Base-by-base conservation (phyloP, 92 coral and sea anemone genomes). In the Porites divaricata region DNA sequence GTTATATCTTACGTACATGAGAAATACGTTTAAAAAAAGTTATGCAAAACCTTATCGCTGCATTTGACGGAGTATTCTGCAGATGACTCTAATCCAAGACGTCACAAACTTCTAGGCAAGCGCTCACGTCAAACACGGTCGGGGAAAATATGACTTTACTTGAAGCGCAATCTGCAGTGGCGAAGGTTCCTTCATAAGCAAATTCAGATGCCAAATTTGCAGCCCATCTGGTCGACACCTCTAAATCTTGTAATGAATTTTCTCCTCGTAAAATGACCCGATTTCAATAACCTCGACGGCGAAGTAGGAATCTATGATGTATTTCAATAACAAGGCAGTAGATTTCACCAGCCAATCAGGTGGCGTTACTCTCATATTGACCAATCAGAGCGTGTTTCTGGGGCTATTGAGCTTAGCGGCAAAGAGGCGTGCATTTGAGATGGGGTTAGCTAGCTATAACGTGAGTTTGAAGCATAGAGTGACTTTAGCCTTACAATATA, bases 321-420 rank as follows among this genome's bases (percentile, higher is more conserved):
- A 84, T 76, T 84, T 84, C 81, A 84, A 91, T 91, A 91, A 91
- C 90, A 91, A 88, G 81, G 63, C 83, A 76, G 83, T 81, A 62
- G 72, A 71, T 71, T 85, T 69, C 81, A 54, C 59, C 63, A 56
- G 81, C 95, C 95, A 91, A 91, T 91, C 88, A 86, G 66, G 68
- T 67, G 78, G 63, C 92, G 75, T 75, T 64, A 56, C 77, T 72
- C 66, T 54, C 63, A 20, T 74, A 6, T 89, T 64, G 83, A 71
- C 98, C 98, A 94, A 94, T 94, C 95, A 74, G 66, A 84, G 67
- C 71, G 78, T 93, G 65, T 82, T 86, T 84, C 84, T 66, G 84
- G 83, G 75, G 94, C 93, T 89, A 89, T 92, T 92, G 98, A 94
- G 93, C 92, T 94, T 81, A 89, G 98, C 98, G 95, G 95, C 95